phyloP scores from a whole-genome alignment of 1,140 invertebrate species.

The Polyergus mexicanus region DNA sequence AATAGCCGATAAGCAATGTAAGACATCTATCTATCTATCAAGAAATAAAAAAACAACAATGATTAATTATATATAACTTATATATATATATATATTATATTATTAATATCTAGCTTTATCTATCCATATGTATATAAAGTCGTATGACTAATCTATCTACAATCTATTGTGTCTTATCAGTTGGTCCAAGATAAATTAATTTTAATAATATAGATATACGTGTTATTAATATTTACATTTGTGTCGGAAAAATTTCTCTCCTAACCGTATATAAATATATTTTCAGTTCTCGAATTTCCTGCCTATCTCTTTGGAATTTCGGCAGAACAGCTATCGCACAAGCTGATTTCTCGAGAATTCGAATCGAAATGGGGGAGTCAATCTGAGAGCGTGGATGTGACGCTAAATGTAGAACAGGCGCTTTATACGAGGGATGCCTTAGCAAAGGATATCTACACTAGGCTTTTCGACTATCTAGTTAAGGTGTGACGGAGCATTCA shows the following conservation, averaged over 20 bases:
- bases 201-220: neutral
- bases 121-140: neutral
- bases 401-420: slow-evolving; percentile 90
- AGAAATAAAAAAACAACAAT: slow-evolving; percentile 2
- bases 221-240: slow-evolving; percentile 35
- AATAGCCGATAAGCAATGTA: slow-evolving; percentile 88
- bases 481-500: slow-evolving; percentile 84
- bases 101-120: neutral
- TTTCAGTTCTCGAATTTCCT: slow-evolving; percentile 90
- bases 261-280: neutral
- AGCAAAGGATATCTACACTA: slow-evolving; percentile 90
- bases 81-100: neutral
- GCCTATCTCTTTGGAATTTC: slow-evolving; percentile 90
- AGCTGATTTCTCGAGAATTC: slow-evolving; percentile 90
- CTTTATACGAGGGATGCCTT: slow-evolving; percentile 90
- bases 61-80: slow-evolving; percentile 22
- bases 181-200: neutral
- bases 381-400: slow-evolving; percentile 90
- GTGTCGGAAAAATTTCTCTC: slow-evolving; percentile 18
- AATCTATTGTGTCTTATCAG: neutral
- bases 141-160: neutral
- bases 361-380: slow-evolving; percentile 92
- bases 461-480: slow-evolving; percentile 91
- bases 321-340: slow-evolving; percentile 87
- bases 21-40: slow-evolving; percentile 75